Evolutionary conservation across 1,140 invertebrate genomes (phyloP).

Genomic region (Leucophenga varia): DNA sequence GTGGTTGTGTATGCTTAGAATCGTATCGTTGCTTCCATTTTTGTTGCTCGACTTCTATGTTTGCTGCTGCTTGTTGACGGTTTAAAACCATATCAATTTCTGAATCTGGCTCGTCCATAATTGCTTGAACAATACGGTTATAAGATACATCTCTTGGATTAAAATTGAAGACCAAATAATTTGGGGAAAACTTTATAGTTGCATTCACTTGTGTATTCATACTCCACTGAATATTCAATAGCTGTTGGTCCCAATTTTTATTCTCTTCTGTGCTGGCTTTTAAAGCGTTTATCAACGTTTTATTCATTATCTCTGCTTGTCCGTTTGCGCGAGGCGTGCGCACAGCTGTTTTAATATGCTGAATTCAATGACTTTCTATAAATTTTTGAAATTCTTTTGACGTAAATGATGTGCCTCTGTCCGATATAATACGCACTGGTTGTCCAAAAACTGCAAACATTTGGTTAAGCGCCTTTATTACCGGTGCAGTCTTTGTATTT

Average conservation of each 20-base stretch:
- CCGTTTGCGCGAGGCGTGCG: constrained; percentile 36
- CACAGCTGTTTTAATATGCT: constrained; percentile 39
- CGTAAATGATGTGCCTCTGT: no score
- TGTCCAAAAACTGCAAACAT: neutral
- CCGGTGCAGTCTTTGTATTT: constrained; percentile 17
- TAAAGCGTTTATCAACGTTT: constrained; percentile 12
- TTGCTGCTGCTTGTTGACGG: no score
- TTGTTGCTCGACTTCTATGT: constrained; percentile 1
- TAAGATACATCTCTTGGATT: neutral
- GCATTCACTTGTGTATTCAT: no score
- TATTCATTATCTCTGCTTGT: constrained; percentile 22
- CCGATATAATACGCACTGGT: constrained; percentile 39
- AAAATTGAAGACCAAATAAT: constrained; percentile 5
- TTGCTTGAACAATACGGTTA: no score
- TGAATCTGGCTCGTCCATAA: no score
- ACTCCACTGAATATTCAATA: constrained; percentile 7
- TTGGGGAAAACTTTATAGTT: constrained; percentile 6
- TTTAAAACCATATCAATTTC: no score
- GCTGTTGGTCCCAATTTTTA: constrained; percentile 3
- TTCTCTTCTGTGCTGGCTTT: neutral
- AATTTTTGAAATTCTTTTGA: constrained; percentile 29
- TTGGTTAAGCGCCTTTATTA: constrained; percentile 5
- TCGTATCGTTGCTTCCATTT: constrained; percentile 8
- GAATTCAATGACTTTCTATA: constrained; percentile 20
- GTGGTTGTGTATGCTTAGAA: no score